phyloP scores from a whole-genome alignment of 2,888 invertebrate species.

The Syritta pipiens region DNA sequence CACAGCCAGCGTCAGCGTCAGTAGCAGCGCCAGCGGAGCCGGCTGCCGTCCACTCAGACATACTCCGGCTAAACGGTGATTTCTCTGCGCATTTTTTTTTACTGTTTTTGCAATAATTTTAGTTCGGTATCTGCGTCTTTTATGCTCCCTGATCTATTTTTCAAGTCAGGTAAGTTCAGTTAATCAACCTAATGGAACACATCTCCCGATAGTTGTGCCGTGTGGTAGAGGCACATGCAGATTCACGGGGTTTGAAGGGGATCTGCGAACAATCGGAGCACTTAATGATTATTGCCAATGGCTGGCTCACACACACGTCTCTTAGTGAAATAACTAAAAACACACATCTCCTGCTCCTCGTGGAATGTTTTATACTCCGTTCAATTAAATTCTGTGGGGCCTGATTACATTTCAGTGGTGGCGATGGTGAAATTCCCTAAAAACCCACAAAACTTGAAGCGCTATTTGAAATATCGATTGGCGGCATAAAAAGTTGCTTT shows the following conservation, averaged over 20 bases:
- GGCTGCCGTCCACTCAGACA: conserved; percentile 7
- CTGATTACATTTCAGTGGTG: neutral
- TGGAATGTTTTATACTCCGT: neutral
- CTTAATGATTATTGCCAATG: conserved; percentile 41
- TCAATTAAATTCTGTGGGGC: neutral
- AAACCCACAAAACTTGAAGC: conserved; percentile 22
- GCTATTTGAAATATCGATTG: conserved; percentile 35
- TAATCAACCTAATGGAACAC: conserved; percentile 68
- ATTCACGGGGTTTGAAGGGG: conserved; percentile 29
- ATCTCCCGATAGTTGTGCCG: conserved; percentile 36
- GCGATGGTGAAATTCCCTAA: conserved; percentile 16
- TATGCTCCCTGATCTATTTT: conserved; percentile 39
- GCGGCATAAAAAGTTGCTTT: neutral
- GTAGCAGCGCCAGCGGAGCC: no score
- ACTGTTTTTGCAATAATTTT: conserved; percentile 5
- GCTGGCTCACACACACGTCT: neutral
- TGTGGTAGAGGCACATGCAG: conserved; percentile 40
- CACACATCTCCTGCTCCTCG: conserved; percentile 3
- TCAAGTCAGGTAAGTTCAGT: conserved; percentile 60
- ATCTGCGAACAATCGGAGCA: conserved; percentile 28
- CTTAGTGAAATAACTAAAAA: neutral
- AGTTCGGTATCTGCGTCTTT: neutral
- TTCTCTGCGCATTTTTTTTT: neutral
- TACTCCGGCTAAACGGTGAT: conserved; percentile 14
- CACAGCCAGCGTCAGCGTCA: neutral